Conservation (phyloP, 2,797 vertebrate genomes). For the Petrocephalus schoutedeni region DNA sequence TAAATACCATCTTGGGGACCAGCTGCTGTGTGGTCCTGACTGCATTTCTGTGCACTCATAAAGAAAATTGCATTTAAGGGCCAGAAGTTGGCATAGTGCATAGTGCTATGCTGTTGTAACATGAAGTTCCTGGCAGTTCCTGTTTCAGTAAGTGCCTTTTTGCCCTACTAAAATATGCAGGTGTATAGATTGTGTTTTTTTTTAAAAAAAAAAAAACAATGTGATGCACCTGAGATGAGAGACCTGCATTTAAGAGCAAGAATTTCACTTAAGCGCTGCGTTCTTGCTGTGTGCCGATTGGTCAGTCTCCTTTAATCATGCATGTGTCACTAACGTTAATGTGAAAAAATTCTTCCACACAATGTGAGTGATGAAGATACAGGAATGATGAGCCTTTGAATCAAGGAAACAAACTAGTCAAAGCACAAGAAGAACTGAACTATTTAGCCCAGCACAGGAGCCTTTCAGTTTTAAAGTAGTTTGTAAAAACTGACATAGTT, state of each 20-base stretch:
- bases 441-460: background rate
- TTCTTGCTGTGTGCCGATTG: background rate
- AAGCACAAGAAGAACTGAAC: background rate
- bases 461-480: background rate
- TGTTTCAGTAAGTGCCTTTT: background rate
- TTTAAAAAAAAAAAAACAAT: background rate
- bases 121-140: background rate
- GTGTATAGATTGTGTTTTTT: background rate
- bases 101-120: background rate
- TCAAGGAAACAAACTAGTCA: background rate
- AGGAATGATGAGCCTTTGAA: background rate
- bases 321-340: background rate
- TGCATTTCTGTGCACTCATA: background rate
- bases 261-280: background rate
- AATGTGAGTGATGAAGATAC: no score
- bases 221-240: background rate
- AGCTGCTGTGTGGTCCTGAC: background rate
- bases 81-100: background rate
- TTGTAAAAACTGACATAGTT: background rate
- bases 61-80: background rate
- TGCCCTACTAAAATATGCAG: background rate
- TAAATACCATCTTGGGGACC: background rate
- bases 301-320: background rate
- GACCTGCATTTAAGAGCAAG: background rate
- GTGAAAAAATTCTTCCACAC: background rate